Evolutionary conservation across 2,113 vertebrate genomes (phyloP), one percentile per base, ranked within the genome.

Genomic region (Nerophis lumbriciformis): DNA sequence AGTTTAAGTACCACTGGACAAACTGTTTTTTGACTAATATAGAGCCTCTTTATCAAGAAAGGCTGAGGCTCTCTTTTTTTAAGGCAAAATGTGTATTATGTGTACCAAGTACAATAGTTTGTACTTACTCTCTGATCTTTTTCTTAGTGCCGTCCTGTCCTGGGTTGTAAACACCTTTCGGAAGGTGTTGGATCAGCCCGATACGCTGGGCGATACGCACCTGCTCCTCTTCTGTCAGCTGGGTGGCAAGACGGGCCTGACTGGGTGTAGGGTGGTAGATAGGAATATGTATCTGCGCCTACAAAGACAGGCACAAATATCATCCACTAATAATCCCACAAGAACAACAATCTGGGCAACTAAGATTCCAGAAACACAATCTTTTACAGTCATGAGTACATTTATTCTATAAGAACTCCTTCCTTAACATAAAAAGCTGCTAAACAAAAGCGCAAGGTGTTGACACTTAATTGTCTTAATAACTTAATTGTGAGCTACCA

Each of bases 181-280:
- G 97, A n/a, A 99, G 93, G 84, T 99, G 97, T 86, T 99, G 96
- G 83, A 99, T 99, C 80, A 98, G 97, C 74, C 97, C 97, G 68
- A 98, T 98, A 48, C 96, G 85, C 84, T 99, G 96, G 61, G 96
- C 97, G 44, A 99, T 99, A 69, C 97, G 89, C 76, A 99, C 92
- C 69, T 99, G 97, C 80, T 99, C 97, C 83, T 99, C 97, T 63
- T 99, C 97, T 0, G 97, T 99, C 84, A 99, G 92, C 86, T 99
- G 96, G 1, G 97, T 98, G 61, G 96, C 96, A 74, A 99, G 91
- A 11, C 97, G 92, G 14, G 95, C 92, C 88, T 98, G 96, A 87
- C 95, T 98, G 3, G 97, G 96, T 9, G 97, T 99, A 0, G 87
- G 87, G 74, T 89, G 87, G 65, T 89, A 89, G 54, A 87, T 62